Evolutionary conservation across 2,113 vertebrate species (phyloP).

Genomic region (Sapayoa aenigma): DNA sequence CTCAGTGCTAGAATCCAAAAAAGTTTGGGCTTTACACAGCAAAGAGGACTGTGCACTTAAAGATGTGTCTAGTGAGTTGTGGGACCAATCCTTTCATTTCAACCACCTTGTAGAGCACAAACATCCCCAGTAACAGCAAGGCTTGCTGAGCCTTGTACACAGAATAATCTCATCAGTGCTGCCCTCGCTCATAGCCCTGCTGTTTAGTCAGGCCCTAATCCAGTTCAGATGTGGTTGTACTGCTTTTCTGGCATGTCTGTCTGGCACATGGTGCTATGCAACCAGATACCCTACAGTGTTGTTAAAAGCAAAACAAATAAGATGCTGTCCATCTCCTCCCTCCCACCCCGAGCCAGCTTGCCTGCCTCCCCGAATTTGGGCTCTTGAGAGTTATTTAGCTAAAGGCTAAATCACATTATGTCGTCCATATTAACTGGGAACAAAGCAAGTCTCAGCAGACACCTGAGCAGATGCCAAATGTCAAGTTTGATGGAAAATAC

Average conservation of each 20-base stretch:
- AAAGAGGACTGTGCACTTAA: neutral
- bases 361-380: neutral
- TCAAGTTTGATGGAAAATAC: slow-evolving; percentile 50
- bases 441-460: slow-evolving; percentile 9
- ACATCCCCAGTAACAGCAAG: neutral
- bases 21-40: neutral
- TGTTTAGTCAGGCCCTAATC: neutral
- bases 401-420: neutral
- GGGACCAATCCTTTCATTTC: neutral
- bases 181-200: neutral
- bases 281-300: neutral
- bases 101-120: neutral
- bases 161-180: neutral
- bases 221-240: neutral
- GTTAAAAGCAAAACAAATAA: neutral
- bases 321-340: neutral
- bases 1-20: neutral
- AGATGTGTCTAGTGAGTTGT: neutral
- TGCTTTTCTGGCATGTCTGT: neutral
- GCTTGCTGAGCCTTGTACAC: neutral
- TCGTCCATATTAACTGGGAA: neutral
- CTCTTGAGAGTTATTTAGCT: neutral
- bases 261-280: neutral
- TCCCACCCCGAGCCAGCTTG: neutral
- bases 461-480: slow-evolving; percentile 51